Evolutionary conservation across 2,888 invertebrate genomes (phyloP).

Genomic region (Drosophila mimetica): DNA sequence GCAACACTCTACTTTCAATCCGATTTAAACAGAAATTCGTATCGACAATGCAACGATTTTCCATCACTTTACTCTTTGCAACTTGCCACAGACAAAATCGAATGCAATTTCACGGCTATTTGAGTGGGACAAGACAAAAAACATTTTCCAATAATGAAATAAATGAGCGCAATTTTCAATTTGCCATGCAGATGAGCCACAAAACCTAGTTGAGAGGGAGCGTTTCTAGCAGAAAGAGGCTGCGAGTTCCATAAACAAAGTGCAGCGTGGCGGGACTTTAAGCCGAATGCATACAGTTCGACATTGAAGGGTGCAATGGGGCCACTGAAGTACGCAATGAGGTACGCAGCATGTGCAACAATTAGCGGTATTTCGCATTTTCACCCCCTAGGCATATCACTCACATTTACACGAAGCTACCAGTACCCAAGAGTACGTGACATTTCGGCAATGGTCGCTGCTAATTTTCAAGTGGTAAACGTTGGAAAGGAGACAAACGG

Average conservation of each 20-base stretch:
- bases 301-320: constrained; percentile 2
- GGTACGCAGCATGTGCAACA: constrained; percentile 67
- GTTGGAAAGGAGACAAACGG: constrained; percentile 10
- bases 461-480: constrained; percentile 54
- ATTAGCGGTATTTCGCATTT: constrained; percentile 56
- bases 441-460: constrained; percentile 68
- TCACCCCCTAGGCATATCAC: constrained; percentile 23
- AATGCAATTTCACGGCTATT: constrained; percentile 78
- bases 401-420: constrained; percentile 59
- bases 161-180: constrained; percentile 75
- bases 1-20: background rate
- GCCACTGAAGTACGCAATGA: constrained; percentile 14
- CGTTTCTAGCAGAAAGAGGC: background rate
- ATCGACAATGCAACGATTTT: constrained; percentile 9
- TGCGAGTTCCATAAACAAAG: constrained; percentile 7
- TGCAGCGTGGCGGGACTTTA: constrained; percentile 44
- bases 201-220: constrained; percentile 45
- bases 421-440: constrained; percentile 57
- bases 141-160: constrained; percentile 64
- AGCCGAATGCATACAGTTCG: constrained; percentile 56
- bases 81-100: constrained; percentile 57
- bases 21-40: constrained; percentile 10
- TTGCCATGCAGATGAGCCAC: constrained; percentile 74
- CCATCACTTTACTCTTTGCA: constrained; percentile 1
- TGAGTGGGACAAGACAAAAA: constrained; percentile 54